Evolutionary conservation across 2,888 invertebrate species (phyloP).

Genomic region (Cerastis leucographa): DNA sequence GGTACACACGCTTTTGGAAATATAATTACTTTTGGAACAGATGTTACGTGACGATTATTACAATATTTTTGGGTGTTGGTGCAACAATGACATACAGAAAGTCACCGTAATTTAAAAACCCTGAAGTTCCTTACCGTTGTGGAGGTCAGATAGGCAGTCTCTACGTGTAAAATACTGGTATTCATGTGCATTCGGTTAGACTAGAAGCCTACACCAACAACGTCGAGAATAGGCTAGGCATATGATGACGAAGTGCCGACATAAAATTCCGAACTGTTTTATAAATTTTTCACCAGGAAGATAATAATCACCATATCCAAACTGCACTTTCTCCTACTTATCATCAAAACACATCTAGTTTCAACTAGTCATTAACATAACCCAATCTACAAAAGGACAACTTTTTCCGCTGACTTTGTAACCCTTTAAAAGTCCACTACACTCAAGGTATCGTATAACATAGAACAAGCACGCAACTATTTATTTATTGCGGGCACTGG

Average conservation of each 20-base stretch:
- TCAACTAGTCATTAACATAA: neutral
- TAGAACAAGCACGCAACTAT: constrained; percentile 76
- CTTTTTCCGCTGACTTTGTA: constrained; percentile 19
- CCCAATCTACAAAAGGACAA: constrained; percentile 5
- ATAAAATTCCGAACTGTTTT: neutral
- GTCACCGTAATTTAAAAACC: neutral
- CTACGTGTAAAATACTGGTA: no score
- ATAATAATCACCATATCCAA: neutral
- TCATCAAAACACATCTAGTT: neutral
- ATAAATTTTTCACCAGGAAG: neutral
- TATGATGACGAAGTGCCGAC: neutral
- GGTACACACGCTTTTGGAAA: constrained; percentile 53
- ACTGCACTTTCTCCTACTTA: neutral
- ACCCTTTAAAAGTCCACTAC: constrained; percentile 76
- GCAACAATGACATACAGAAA: neutral
- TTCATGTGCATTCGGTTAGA: no score
- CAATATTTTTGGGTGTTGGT: constrained; percentile 16
- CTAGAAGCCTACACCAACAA: no score
- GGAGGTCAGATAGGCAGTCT: no score
- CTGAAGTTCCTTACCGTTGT: neutral
- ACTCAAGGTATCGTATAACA: constrained; percentile 82
- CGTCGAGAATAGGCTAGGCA: no score
- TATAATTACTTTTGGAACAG: constrained; percentile 39
- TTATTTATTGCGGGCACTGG: constrained; percentile 80
- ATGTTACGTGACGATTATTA: constrained; percentile 36